Base-by-base conservation (phyloP, 2,888 invertebrate species). In the Yponomeuta evonymella region DNA sequence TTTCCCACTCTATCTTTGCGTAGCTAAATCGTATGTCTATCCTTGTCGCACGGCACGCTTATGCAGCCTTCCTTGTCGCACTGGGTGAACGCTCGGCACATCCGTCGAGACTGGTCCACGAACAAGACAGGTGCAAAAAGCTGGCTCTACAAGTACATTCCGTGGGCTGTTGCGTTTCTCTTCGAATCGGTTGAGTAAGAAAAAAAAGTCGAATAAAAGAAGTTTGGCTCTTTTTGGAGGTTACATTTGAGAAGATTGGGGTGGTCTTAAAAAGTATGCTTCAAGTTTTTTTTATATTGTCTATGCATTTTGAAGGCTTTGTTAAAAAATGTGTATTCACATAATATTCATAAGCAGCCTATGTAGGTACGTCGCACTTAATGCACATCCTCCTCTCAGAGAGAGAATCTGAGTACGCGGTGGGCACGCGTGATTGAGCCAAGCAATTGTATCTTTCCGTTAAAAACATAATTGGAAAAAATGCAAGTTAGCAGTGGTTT, bases 51-150 rank as follows among this genome's bases (percentile, higher is more conserved):
- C 30, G 73, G 70, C 73, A 73, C 84, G 81, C 83, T 84, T 87
- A 85, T 85, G 71, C 72, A 1, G 15, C 78, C 33, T 71, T 85
- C 83, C 76, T 76, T 70, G 71, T 83, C 76, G 6, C 75, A 71
- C 79, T 83, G 80, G 88, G 88, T 88, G 83, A 89, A 89, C 77
- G 88, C 74, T 79, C 88, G 82, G 73, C 72, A 85, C 87, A 87
- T 88, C 88, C 88, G 88, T 77, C 81, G 81, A 72, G 86, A 88
- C 88, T 76, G 84, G 87, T 88, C 80, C 76, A 72, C 72, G 74
- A 75, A 29, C 69, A 78, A 77, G 81, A 87, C 88, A 89, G 88
- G 88, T 89, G 88, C 85, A 87, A 88, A 87, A 84, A 84, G 79
- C 78, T 75, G 77, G 74, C 76, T 77, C 75, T 73, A 76, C 79